Evolutionary conservation across 1,140 invertebrate species (phyloP).

Genomic region (Vanessa atalanta): DNA sequence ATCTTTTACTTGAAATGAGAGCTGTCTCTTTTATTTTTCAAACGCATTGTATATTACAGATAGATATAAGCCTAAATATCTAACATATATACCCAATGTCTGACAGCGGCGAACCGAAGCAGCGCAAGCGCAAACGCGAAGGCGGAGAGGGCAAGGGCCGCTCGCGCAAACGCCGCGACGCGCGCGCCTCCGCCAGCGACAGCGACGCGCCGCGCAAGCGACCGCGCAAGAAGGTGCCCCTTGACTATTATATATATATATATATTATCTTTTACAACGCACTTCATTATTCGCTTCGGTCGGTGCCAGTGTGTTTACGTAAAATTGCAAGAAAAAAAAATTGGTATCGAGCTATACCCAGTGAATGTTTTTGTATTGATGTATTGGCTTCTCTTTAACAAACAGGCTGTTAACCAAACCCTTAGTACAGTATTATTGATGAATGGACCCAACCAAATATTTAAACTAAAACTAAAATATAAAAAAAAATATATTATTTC

Average conservation of each 20-base stretch:
- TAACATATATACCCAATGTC: too few relatives aligned
- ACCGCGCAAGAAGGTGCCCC: constrained; percentile 79
- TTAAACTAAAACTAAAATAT: too few relatives aligned
- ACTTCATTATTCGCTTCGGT: background rate
- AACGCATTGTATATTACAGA: too few relatives aligned
- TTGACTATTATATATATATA: too few relatives aligned
- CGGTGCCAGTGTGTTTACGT: background rate
- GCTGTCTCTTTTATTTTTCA: too few relatives aligned
- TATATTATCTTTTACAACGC: too few relatives aligned
- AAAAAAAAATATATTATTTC: constrained; percentile 15
- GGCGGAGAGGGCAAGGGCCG: constrained; percentile 73
- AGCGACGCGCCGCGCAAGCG: constrained; percentile 84
- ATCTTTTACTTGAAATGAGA: too few relatives aligned
- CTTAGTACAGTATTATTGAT: constrained; percentile 4
- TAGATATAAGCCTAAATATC: too few relatives aligned
- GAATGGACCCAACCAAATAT: too few relatives aligned
- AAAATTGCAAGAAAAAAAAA: background rate
- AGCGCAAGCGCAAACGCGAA: constrained; percentile 72
- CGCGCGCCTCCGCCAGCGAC: constrained; percentile 82
- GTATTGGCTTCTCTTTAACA: too few relatives aligned
- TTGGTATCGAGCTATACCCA: too few relatives aligned
- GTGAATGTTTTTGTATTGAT: too few relatives aligned
- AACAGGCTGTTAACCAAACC: constrained; percentile 7
- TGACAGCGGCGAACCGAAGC: constrained; percentile 46
- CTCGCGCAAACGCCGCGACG: constrained; percentile 67